These are phyloP conservation scores for Microcebus tavaratra DNA, from an alignment of 2,113 vertebrate species.

Conservation along the genomic window DNA sequence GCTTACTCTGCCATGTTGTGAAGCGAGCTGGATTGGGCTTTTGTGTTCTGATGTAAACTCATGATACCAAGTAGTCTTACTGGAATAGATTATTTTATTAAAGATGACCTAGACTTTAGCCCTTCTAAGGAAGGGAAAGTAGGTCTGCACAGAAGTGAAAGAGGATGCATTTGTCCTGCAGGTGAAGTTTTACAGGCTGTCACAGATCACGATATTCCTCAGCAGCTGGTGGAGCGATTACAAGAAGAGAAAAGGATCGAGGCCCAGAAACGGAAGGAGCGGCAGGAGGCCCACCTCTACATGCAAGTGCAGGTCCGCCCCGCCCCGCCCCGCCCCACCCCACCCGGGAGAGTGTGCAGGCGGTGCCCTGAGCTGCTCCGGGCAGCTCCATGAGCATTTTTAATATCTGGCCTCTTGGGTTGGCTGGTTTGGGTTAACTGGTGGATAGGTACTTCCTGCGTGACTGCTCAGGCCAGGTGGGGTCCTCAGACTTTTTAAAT, in stretches of 20 bases:
- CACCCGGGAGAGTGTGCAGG: neutral
- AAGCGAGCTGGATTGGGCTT: neutral
- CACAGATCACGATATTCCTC: constrained; percentile 97
- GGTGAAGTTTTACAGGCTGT: constrained; percentile 97
- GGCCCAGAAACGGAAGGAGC: constrained; percentile 98
- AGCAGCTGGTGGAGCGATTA: constrained; percentile 96
- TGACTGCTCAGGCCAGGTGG: no score
- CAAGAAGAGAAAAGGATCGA: constrained; percentile 99
- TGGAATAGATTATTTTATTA: neutral
- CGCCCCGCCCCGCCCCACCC: neutral
- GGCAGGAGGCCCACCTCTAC: constrained; percentile 98
- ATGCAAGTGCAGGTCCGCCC: constrained; percentile 98
- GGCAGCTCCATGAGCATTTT: neutral
- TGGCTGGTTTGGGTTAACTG: no score
- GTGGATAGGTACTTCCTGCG: neutral
- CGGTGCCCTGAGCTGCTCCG: accelerated
- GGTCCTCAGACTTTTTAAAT: no score
- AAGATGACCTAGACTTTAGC: accelerated
- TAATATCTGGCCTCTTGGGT: neutral
- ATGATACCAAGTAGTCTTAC: accelerated
- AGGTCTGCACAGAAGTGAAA: neutral
- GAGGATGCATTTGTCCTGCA: constrained; percentile 70
- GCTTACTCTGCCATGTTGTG: accelerated
- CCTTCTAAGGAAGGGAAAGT: neutral
- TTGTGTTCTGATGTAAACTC: neutral